phyloP scores from a whole-genome alignment of 2,888 invertebrate genomes.

The Glaucopsyche alexis region DNA sequence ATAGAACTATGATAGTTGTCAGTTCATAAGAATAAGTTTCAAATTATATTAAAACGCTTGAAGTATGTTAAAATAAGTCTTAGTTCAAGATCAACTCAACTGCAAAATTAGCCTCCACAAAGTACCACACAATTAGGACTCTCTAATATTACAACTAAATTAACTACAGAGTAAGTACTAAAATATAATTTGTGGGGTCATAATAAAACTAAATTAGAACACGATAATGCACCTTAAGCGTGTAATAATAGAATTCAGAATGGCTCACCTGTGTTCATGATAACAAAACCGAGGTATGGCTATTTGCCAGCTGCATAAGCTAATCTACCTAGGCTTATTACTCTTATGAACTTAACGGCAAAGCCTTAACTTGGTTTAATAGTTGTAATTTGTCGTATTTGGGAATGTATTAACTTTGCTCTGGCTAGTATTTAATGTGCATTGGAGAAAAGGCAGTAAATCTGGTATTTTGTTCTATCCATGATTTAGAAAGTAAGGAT shows the following conservation, averaged over 20 bases:
- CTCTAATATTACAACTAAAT: constrained; percentile 9
- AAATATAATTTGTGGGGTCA: constrained; percentile 2
- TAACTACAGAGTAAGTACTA: constrained; percentile 16
- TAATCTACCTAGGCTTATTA: constrained; percentile 28
- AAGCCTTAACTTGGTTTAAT: constrained; percentile 28
- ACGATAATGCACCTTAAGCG: background rate
- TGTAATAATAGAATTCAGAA: constrained; percentile 12
- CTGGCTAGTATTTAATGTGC: background rate
- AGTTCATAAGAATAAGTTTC: too few relatives aligned
- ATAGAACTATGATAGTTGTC: too few relatives aligned
- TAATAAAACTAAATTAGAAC: background rate
- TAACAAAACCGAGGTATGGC: constrained; percentile 41
- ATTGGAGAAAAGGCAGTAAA: background rate
- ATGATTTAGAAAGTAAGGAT: too few relatives aligned
- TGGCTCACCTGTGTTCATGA: constrained; percentile 32
- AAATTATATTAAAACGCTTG: too few relatives aligned
- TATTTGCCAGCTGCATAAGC: constrained; percentile 42
- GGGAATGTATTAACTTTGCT: constrained; percentile 20
- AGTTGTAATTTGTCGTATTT: constrained; percentile 28
- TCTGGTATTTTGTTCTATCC: too few relatives aligned
- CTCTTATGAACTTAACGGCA: constrained; percentile 28
- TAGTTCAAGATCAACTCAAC: constrained; percentile 14
- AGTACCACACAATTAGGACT: constrained; percentile 7
- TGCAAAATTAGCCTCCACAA: constrained; percentile 9
- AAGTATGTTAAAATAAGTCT: background rate